These are phyloP conservation scores for Mythimna loreyi DNA, from an alignment of 2,888 invertebrate genomes.

Conservation along the genomic window DNA sequence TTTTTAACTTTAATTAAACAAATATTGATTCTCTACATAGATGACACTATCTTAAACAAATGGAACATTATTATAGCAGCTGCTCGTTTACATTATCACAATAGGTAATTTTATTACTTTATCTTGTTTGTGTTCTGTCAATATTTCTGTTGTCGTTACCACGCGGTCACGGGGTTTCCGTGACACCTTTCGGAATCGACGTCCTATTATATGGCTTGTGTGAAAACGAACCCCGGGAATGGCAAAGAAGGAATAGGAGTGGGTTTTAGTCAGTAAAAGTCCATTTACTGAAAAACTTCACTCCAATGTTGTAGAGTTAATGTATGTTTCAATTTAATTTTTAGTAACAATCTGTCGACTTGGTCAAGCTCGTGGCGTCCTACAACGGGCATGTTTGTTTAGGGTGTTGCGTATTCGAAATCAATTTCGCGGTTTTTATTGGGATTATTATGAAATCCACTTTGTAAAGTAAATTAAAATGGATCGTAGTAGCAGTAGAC, in stretches of 20 bases:
- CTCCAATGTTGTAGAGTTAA: neutral
- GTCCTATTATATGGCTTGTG: neutral
- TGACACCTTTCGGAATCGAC: neutral
- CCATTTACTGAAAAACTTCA: neutral
- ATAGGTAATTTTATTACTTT: constrained; percentile 20
- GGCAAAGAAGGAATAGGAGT: too few relatives aligned
- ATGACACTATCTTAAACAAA: constrained; percentile 27
- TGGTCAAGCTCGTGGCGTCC: neutral
- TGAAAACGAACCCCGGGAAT: too few relatives aligned
- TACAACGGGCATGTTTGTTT: neutral
- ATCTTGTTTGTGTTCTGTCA: constrained; percentile 4
- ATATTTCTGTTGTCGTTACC: neutral
- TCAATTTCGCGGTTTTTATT: too few relatives aligned
- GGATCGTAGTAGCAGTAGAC: too few relatives aligned
- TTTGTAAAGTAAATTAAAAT: too few relatives aligned
- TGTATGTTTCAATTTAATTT: too few relatives aligned
- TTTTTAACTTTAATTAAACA: constrained; percentile 1
- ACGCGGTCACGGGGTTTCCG: constrained; percentile 3
- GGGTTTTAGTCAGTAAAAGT: too few relatives aligned
- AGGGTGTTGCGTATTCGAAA: too few relatives aligned
- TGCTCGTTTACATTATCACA: constrained; percentile 27
- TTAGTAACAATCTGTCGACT: neutral
- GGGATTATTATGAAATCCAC: too few relatives aligned
- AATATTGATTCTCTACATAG: constrained; percentile 14
- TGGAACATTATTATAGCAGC: neutral